Evolutionary conservation across 2,113 vertebrate species (phyloP), one percentile per base, ranked within the genome.

Genomic region (Campylomormyrus tamandua): DNA sequence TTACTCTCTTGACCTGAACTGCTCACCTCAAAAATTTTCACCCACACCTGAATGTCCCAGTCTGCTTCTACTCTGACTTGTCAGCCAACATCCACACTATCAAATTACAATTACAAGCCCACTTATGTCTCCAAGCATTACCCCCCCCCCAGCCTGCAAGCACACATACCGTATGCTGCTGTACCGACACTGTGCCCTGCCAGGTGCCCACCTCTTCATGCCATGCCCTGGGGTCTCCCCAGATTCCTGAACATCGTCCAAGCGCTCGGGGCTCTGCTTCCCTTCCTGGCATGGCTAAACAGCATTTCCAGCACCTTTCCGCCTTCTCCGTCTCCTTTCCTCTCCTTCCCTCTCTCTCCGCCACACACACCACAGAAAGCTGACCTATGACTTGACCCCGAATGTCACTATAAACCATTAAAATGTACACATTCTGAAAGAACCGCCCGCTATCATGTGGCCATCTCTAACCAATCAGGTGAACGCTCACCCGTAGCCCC

Each of bases 371-470:
- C 5, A 8, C 49, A 87, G 86, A 87, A 19, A 11, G n/a, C 49
- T 39, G 50, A 56, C 86, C 86, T 35, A 19, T 87, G 49, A 56
- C 86, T 31, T 87, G n/a, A 35, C 50, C 31, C 49, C 19, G 27
- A 56, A 87, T 19, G 86, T 42, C 50, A 58, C 58, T 56, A 87
- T 42, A 87, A 87, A 27, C 49, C 86, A 87, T 87, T 87, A 58
- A 52, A 53, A 86, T 49, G 83, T 48, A 49, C 48, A 50, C 45
- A 31, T 24, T 86, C 45, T 86, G 46, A 49, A 85, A 86, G 45
- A 50, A 15, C 21, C 24, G 5, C 46, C 83, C 24, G n/a, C 24
- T 86, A 50, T 31, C 45, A 49, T 48, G 83, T 17, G 48, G 46
- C 74, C 10, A 27, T 86, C 45, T 48, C 46, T 86, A 48, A 27